These are phyloP conservation scores for Drosophila sechellia DNA, from an alignment of 1,140 invertebrate genomes.

Conservation along the genomic window DNA sequence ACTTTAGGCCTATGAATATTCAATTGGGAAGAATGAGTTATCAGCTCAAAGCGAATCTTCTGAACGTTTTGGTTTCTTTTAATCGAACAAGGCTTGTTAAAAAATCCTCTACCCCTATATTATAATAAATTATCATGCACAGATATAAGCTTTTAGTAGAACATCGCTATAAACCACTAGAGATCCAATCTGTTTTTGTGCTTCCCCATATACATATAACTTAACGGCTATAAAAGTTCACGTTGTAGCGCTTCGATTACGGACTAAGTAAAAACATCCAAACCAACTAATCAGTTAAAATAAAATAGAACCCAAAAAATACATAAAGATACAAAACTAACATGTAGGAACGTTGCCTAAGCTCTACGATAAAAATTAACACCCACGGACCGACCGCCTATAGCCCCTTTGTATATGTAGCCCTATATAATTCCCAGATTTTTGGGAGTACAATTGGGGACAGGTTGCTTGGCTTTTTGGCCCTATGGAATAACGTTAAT, in stretches of 20 bases:
- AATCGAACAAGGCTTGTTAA: too few relatives aligned
- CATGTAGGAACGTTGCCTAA: conserved; percentile 71
- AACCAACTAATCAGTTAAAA: conserved; percentile 24
- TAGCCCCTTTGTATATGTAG: too few relatives aligned
- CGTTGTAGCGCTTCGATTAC: conserved; percentile 67
- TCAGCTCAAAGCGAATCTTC: neutral
- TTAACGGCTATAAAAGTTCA: conserved; percentile 63
- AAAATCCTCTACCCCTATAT: too few relatives aligned
- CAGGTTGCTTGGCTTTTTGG: neutral
- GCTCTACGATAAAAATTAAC: conserved; percentile 20
- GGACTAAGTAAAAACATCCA: conserved; percentile 28
- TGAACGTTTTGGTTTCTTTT: too few relatives aligned
- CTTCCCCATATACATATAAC: conserved; percentile 13
- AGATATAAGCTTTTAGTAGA: neutral
- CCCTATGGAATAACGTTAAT: conserved; percentile 54
- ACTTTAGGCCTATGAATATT: conserved; percentile 17
- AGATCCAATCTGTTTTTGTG: conserved; percentile 54
- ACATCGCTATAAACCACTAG: conserved; percentile 12
- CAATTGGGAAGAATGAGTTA: conserved; percentile 2
- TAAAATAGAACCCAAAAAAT: conserved; percentile 32
- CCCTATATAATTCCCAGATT: conserved; percentile 4
- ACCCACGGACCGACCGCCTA: neutral
- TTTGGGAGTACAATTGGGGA: neutral
- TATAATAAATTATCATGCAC: neutral
- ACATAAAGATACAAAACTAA: conserved; percentile 30